Conservation (phyloP, 2,888 invertebrate species). For the Andrena dorsata region DNA sequence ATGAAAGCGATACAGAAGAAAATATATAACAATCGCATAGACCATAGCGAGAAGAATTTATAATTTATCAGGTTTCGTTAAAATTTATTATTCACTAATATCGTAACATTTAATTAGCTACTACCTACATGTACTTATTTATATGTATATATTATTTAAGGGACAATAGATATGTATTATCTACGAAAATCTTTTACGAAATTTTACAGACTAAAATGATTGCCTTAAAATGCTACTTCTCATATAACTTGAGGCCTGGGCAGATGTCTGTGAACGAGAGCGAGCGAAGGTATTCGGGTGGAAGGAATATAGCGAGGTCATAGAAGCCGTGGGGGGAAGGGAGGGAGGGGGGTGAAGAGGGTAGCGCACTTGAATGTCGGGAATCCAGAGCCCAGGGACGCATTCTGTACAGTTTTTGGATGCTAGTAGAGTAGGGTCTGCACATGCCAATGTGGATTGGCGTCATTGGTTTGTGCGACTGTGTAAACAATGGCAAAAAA, state of each 20-base stretch:
- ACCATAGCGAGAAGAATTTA: too few relatives aligned
- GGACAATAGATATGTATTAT: background rate
- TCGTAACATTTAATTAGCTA: background rate
- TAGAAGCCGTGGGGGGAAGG: background rate
- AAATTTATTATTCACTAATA: too few relatives aligned
- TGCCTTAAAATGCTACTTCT: background rate
- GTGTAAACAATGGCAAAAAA: background rate
- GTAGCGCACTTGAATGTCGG: background rate
- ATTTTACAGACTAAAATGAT: background rate
- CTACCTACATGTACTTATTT: background rate
- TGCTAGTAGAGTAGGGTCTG: background rate
- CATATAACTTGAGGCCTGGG: background rate
- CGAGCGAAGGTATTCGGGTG: conserved; percentile 1
- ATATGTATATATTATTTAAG: background rate
- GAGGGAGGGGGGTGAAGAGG: background rate
- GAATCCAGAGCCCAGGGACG: background rate
- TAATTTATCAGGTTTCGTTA: too few relatives aligned
- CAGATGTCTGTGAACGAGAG: conserved; percentile 1
- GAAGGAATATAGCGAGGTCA: conserved; percentile 8
- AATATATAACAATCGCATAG: too few relatives aligned
- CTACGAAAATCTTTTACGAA: background rate
- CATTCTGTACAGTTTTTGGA: conserved; percentile 1
- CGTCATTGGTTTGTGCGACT: background rate
- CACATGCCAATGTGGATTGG: too few relatives aligned
- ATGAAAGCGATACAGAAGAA: too few relatives aligned